Percentiles rank a stretch among this genome's conserved stretches.
Evolutionary conservation across 2,797 vertebrate species (phyloP).

Genomic region (Poecilia velifera): DNA sequence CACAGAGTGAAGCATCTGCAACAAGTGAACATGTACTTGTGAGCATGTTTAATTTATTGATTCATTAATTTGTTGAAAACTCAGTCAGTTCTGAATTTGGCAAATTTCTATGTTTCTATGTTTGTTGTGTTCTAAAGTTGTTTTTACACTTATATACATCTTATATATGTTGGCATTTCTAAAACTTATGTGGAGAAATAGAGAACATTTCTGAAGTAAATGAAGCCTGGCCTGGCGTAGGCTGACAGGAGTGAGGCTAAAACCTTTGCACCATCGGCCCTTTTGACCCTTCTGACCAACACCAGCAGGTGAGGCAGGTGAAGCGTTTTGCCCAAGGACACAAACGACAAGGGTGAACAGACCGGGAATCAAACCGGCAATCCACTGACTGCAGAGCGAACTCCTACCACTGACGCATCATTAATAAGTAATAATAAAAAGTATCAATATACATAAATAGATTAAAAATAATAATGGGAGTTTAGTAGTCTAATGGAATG

Average conservation of each 20-base stretch:
- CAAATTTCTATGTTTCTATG: background rate
- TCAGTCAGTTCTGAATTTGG: background rate
- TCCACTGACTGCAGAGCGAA: too few species aligned
- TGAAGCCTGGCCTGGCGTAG: background rate
- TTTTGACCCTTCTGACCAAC: too few species aligned
- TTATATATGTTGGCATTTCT: background rate
- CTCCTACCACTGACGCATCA: too few species aligned
- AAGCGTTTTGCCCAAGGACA: background rate
- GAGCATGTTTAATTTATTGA: background rate
- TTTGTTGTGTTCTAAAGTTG: background rate
- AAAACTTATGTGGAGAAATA: background rate
- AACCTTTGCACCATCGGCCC: too few species aligned
- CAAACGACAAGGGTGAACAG: too few species aligned
- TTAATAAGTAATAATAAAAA: too few species aligned
- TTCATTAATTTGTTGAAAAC: background rate
- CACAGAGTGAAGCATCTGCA: background rate
- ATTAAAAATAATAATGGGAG: too few species aligned
- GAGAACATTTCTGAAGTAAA: background rate
- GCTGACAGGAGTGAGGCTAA: too few species aligned
- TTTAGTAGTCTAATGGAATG: too few species aligned
- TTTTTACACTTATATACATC: background rate
- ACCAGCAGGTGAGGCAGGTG: too few species aligned
- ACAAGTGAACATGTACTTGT: background rate
- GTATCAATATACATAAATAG: too few species aligned
- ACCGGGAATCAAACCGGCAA: too few species aligned